Evolutionary conservation across 2,113 vertebrate genomes (phyloP).

Genomic region (Geococcyx californianus): DNA sequence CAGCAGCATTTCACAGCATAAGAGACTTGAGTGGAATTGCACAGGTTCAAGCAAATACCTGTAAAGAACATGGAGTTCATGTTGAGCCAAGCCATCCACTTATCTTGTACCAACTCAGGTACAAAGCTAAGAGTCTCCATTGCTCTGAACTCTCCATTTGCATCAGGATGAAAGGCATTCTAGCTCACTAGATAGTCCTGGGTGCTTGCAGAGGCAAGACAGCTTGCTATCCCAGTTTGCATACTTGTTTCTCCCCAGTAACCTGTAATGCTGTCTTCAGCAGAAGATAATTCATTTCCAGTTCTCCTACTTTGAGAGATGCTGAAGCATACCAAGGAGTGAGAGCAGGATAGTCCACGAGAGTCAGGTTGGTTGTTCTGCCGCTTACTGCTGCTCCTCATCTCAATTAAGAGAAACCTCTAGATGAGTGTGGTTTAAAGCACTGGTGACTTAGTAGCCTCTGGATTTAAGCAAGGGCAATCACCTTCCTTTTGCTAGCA

Average conservation of each 20-base stretch:
- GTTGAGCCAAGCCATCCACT: background rate
- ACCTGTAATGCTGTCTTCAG: background rate
- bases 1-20: background rate
- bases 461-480: background rate
- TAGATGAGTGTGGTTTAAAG: background rate
- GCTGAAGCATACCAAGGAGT: fast-evolving
- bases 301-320: background rate
- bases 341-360: background rate
- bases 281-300: background rate
- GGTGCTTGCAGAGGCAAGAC: background rate
- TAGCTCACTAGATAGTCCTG: background rate
- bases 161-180: conserved; percentile 39
- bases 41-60: background rate
- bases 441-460: background rate
- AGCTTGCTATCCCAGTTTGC: background rate
- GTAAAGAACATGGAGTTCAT: background rate
- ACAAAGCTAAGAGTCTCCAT: background rate
- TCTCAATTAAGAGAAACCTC: conserved; percentile 53
- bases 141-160: background rate
- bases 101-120: background rate
- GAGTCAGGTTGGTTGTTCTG: background rate
- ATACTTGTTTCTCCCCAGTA: conserved; percentile 9
- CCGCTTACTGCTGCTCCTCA: conserved; percentile 23
- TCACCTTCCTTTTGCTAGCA: background rate
- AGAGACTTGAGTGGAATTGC: background rate